Percentiles rank a stretch among this genome's conserved stretches.
Conservation (phyloP, 2,113 vertebrate genomes). For the Bucco capensis region DNA sequence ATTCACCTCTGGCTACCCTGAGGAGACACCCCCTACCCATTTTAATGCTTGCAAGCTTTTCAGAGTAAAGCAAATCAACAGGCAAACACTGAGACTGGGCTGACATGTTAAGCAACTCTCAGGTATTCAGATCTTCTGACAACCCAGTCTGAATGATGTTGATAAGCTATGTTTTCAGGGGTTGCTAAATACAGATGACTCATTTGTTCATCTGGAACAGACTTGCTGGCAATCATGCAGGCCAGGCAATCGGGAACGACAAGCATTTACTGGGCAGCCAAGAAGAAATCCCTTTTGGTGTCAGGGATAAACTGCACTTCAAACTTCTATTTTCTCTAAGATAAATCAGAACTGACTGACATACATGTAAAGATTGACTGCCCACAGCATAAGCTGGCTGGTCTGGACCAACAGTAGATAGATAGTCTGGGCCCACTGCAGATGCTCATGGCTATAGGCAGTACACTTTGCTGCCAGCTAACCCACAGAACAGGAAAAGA, state of each 20-base stretch:
- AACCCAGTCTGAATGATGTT: not conserved
- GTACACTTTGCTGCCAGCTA: not conserved
- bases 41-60: not conserved
- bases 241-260: not conserved
- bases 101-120: not conserved
- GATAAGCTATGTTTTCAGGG: not conserved
- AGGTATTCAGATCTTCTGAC: not conserved
- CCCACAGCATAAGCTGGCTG: not conserved
- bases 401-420: not conserved
- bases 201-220: not conserved
- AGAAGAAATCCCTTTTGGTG: not conserved
- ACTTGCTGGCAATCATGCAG: not conserved
- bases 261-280: not conserved
- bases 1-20: not conserved
- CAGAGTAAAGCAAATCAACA: not conserved
- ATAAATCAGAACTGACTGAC: not conserved
- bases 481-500: accelerated
- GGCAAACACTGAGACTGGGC: not conserved
- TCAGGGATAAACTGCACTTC: not conserved
- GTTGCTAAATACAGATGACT: not conserved
- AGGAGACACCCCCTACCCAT: not conserved
- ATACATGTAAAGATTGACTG: not conserved
- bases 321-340: not conserved
- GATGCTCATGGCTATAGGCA: not conserved
- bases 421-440: too few species aligned